Conservation (phyloP, 1,140 invertebrate species). For the Acyrthosiphon pisum region DNA sequence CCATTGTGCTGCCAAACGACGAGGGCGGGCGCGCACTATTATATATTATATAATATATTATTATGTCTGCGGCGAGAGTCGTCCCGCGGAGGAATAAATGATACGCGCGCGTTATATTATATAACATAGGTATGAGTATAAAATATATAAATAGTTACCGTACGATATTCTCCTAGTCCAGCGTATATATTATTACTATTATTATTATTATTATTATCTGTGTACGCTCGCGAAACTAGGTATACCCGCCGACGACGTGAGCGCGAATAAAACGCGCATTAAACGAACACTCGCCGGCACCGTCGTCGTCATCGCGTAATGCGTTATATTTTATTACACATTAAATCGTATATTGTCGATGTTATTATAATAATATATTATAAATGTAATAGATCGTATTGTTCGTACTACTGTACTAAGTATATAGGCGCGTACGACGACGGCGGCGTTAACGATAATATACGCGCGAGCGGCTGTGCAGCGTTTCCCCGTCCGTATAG, state of each 20-base stretch:
- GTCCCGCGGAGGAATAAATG: background rate
- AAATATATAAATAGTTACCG: background rate
- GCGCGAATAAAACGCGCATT: background rate
- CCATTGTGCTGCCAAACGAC: conserved; percentile 10
- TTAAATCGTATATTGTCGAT: background rate
- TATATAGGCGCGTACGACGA: background rate
- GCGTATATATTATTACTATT: background rate
- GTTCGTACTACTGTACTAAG: background rate
- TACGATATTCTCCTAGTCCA: background rate
- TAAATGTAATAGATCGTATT: background rate
- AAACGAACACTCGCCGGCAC: background rate
- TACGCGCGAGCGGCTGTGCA: background rate
- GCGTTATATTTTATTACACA: conserved; percentile 9
- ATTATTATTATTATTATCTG: background rate
- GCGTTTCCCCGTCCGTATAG: too few species aligned
- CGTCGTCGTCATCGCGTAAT: background rate
- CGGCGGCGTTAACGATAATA: background rate
- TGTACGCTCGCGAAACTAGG: background rate
- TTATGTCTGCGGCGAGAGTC: background rate
- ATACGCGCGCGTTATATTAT: background rate
- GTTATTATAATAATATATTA: background rate
- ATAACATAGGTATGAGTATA: background rate
- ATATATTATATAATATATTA: conserved; percentile 14
- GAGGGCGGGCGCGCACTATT: background rate
- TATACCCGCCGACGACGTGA: background rate